Conservation (phyloP, 2,113 vertebrate species). For the Bostrychus sinensis region DNA sequence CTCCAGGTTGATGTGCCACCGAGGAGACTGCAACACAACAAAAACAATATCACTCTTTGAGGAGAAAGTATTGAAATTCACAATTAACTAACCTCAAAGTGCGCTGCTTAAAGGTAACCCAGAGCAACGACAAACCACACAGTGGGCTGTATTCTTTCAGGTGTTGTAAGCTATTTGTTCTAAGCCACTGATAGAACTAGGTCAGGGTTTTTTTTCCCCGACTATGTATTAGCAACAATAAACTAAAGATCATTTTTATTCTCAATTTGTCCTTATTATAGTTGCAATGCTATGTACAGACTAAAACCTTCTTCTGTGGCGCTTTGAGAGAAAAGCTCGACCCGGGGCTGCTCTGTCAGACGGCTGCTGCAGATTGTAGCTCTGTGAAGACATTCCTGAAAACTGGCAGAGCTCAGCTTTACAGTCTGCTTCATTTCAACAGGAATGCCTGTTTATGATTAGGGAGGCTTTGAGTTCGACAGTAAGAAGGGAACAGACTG, state of each 20-base stretch:
- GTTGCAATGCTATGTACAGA: background rate
- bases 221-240: slow-evolving; percentile 27
- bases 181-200: slow-evolving; percentile 41
- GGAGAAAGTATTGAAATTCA: slow-evolving; percentile 11
- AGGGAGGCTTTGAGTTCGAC: slow-evolving; percentile 19
- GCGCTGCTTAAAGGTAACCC: slow-evolving; percentile 36
- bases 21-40: slow-evolving; percentile 73
- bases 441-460: slow-evolving; percentile 67
- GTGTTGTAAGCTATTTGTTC: slow-evolving; percentile 47
- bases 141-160: slow-evolving; percentile 34
- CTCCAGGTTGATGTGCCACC: slow-evolving; percentile 90
- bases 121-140: slow-evolving; percentile 36
- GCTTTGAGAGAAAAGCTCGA: slow-evolving; percentile 14
- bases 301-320: background rate
- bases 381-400: slow-evolving; percentile 51
- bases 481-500: background rate
- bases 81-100: slow-evolving; percentile 41
- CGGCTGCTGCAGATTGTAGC: slow-evolving; percentile 24
- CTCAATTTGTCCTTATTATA: slow-evolving; percentile 21
- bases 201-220: slow-evolving; percentile 22
- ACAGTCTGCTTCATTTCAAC: slow-evolving; percentile 40
- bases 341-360: slow-evolving; percentile 1
- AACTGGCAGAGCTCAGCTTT: slow-evolving; percentile 43
- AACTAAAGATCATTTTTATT: slow-evolving; percentile 28
- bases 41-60: background rate